Conservation (phyloP, 2,797 vertebrate species). For the Platyrinchus mystaceus region DNA sequence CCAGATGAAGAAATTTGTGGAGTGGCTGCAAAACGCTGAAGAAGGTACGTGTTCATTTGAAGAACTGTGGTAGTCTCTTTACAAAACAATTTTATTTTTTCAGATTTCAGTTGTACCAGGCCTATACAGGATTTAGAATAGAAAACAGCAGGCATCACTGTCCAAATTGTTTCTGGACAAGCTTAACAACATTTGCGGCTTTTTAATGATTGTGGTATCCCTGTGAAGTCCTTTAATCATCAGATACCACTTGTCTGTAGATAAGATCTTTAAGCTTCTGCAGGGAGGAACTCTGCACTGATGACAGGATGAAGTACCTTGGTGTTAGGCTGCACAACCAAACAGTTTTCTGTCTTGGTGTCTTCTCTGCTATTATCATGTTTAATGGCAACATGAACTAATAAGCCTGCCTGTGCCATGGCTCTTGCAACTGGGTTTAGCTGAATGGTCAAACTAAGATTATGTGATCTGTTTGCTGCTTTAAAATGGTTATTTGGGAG, state of each 20-base stretch:
- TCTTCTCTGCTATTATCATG: neutral
- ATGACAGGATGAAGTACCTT: neutral
- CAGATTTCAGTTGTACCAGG: neutral
- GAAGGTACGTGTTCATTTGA: conserved; percentile 80
- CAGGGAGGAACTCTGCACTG: neutral
- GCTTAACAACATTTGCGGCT: neutral
- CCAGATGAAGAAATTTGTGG: conserved; percentile 94
- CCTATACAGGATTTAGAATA: neutral
- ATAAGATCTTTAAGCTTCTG: neutral
- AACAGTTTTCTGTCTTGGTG: neutral
- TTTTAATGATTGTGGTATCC: neutral
- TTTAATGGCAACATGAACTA: neutral
- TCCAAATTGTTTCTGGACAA: neutral
- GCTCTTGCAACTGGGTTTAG: neutral
- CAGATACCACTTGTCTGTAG: neutral
- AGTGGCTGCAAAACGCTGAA: conserved; percentile 92
- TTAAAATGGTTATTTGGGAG: neutral
- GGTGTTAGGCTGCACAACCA: neutral
- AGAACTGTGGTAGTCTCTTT: neutral
- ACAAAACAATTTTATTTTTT: neutral
- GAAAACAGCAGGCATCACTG: neutral
- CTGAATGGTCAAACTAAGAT: neutral
- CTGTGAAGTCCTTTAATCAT: neutral
- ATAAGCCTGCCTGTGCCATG: neutral
- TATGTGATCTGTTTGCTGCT: neutral